Conservation (phyloP, 2,888 invertebrate genomes). For the Lasioglossum calceatum region DNA sequence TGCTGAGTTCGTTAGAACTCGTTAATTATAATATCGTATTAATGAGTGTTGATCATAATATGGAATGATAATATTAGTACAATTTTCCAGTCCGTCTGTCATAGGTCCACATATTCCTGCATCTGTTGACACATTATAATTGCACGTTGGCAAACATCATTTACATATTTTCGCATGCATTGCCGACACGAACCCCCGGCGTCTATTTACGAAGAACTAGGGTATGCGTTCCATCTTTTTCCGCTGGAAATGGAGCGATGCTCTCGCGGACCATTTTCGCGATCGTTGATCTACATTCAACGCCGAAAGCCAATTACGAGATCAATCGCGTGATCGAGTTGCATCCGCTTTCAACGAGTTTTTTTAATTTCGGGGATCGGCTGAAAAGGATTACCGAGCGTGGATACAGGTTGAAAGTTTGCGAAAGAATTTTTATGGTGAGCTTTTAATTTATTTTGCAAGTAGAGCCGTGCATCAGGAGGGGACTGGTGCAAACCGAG, state of each 20-base stretch:
- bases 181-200: not conserved
- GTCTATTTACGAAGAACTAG: not conserved
- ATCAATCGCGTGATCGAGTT: not conserved
- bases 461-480: not conserved
- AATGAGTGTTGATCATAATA: not conserved
- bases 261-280: not conserved
- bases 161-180: not conserved
- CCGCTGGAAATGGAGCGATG: not conserved
- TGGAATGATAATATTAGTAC: not conserved
- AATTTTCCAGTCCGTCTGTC: not conserved
- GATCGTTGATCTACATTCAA: not conserved
- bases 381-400: not conserved
- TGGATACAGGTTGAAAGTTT: not conserved
- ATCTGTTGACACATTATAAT: slow-evolving; percentile 4
- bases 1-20: not conserved
- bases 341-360: not conserved
- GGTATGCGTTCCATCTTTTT: not conserved
- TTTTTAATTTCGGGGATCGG: not conserved
- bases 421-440: slow-evolving; percentile 1
- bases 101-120: not conserved
- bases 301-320: not conserved
- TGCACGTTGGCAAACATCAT: not conserved
- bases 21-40: slow-evolving; percentile 5
- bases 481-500: not conserved
- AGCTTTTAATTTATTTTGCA: not conserved